These are phyloP conservation scores for Asteroscopus sphinx DNA, from an alignment of 2,888 invertebrate species.

Conservation along the genomic window DNA sequence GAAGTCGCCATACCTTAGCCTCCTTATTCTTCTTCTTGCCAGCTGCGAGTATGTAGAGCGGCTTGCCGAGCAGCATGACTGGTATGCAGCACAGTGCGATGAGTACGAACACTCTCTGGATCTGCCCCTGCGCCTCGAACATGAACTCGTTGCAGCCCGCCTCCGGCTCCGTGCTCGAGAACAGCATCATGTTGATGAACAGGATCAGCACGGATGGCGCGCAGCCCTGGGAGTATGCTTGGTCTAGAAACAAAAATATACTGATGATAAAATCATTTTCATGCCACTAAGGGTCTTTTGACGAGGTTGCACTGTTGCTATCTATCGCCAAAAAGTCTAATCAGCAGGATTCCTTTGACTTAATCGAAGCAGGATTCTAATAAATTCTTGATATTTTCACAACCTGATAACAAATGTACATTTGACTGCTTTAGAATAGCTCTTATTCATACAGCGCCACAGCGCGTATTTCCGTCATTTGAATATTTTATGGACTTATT, in stretches of 20 bases:
- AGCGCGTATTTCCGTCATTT: too few species aligned
- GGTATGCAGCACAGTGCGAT: conserved; percentile 96
- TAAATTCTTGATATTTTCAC: too few species aligned
- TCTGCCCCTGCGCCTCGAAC: conserved; percentile 92
- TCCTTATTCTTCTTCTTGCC: conserved; percentile 75
- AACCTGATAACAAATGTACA: too few species aligned
- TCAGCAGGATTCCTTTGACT: too few species aligned
- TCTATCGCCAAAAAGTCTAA: too few species aligned
- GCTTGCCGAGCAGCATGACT: conserved; percentile 98
- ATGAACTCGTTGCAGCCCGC: conserved; percentile 90
- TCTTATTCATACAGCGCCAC: too few species aligned
- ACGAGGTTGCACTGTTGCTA: too few species aligned
- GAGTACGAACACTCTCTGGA: conserved; percentile 95
- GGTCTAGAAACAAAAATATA: conserved; percentile 61
- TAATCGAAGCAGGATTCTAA: too few species aligned
- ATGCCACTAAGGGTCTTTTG: not conserved
- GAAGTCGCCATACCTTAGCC: conserved; percentile 68
- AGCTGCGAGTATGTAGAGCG: conserved; percentile 92
- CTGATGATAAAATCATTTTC: not conserved
- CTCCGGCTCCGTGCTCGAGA: conserved; percentile 90
- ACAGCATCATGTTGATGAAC: conserved; percentile 99
- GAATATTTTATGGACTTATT: too few species aligned
- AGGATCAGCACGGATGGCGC: conserved; percentile 99
- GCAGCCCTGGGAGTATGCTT: conserved; percentile 89
- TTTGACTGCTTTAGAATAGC: too few species aligned